Evolutionary conservation across 2,113 vertebrate species (phyloP), one percentile per base, ranked within the genome.

Genomic region (Hypocryptadius cinnamomeus): DNA sequence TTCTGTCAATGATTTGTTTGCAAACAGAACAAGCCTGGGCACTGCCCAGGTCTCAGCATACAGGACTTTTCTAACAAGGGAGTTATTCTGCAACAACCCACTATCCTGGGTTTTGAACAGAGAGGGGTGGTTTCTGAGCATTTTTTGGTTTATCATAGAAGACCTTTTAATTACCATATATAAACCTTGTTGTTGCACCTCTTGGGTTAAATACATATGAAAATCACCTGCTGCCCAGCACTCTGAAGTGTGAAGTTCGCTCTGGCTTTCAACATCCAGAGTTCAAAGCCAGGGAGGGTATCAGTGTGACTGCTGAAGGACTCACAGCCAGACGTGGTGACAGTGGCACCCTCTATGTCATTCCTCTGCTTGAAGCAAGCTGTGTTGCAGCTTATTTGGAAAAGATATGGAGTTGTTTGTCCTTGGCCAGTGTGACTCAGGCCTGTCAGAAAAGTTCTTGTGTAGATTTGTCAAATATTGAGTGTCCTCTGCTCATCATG

Each of bases 271-370:
- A 87, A n/a, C 20, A 3, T 66, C 28, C 50, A 28, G 45, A 13
- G 59, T 81, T 94, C 90, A 93, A 93, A 96, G 87, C 6, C 10
- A 89, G 56, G 10, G 48, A 74, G 53, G 35, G 83, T 86, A 77
- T 94, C 64, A 56, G 56, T 37, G 68, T 37, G 90, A 70, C 42
- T 92, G 94, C 86, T 93, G 90, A 93, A 78, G 77, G 72, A 60
- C 68, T 93, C 48, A 14, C 72, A 80, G 86, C 56, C 64, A 68
- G 79, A 71, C 3, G 3, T 81, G 94, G 71, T 96, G 91, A 93
- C 94, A 94, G 59, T 51, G 61, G 74, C 53, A 89, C 70, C 45
- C 53, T 96, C 84, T 66, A 71, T 87, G 70, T 82, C 81, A 87
- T 66, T 85, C 39, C 39, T 85, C 39, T 82, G 13, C 66, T 92